Evolutionary conservation across 2,113 vertebrate genomes (phyloP).

Genomic region (Indicator indicator): DNA sequence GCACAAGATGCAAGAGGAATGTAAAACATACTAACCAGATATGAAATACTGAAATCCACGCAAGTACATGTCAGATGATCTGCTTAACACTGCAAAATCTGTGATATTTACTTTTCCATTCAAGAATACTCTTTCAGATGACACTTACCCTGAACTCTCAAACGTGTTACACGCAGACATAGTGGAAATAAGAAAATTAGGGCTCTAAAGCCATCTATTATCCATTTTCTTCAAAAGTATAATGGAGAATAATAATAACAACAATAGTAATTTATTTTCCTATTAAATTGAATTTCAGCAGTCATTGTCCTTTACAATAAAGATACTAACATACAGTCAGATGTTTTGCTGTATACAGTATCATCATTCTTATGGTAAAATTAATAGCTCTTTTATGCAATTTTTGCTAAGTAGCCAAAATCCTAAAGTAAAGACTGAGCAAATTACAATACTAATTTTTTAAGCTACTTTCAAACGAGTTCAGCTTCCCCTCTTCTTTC

Average conservation of each 20-base stretch:
- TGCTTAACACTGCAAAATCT: constrained; percentile 7
- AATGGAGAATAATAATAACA: background rate
- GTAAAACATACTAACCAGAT: background rate
- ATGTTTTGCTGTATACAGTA: constrained; percentile 6
- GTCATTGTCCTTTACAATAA: constrained; percentile 40
- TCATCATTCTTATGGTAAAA: constrained; percentile 29
- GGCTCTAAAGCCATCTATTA: background rate
- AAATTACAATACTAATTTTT: constrained; percentile 20
- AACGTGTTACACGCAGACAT: background rate
- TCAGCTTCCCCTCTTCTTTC: background rate
- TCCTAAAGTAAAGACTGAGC: background rate
- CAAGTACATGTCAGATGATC: background rate
- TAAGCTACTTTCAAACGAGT: background rate
- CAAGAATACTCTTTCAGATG: constrained; percentile 36
- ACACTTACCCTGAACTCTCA: background rate
- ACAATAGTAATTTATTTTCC: background rate
- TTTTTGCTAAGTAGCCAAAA: constrained; percentile 20
- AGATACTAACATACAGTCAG: background rate
- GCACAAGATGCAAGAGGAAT: background rate
- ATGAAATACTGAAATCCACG: background rate
- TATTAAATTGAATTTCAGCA: constrained; percentile 43
- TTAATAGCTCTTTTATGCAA: constrained; percentile 12
- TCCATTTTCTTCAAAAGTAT: background rate
- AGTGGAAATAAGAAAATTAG: background rate
- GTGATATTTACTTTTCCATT: constrained; percentile 11